Conservation (phyloP, 2,113 vertebrate species). For the Eleginops maclovinus region DNA sequence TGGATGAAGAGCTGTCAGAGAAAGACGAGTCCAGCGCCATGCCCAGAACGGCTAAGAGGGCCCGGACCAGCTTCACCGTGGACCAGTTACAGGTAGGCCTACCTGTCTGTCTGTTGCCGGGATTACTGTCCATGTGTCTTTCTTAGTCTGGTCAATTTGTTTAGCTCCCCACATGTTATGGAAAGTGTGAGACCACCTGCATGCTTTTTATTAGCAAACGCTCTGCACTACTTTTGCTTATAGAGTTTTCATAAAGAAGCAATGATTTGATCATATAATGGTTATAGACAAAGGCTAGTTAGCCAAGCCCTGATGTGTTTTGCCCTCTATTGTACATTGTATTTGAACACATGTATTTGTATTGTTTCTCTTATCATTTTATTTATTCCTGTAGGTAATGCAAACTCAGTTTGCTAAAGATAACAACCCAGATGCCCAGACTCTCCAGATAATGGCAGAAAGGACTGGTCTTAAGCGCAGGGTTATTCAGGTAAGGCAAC, state of each 20-base stretch:
- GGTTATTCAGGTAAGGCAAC: conserved; percentile 75
- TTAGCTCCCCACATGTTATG: no score
- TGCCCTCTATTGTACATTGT: conserved; percentile 25
- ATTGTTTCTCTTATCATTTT: no score
- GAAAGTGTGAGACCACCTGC: background rate
- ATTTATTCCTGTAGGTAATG: conserved; percentile 88
- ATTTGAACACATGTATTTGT: background rate
- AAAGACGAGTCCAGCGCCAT: conserved; percentile 87
- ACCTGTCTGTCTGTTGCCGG: background rate
- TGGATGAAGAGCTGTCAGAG: conserved; percentile 87
- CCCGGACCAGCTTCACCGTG: conserved; percentile 97
- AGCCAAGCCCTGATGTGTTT: background rate
- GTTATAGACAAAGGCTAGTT: no score
- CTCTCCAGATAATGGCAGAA: conserved; percentile 95
- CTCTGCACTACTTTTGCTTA: no score
- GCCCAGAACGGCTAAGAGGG: conserved; percentile 95
- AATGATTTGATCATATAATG: no score
- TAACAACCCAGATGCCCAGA: conserved; percentile 98
- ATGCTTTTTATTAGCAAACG: no score
- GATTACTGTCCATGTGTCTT: background rate
- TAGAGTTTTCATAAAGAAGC: no score
- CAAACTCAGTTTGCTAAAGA: conserved; percentile 98
- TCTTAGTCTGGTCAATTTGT: background rate
- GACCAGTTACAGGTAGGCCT: conserved; percentile 99
- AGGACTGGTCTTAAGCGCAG: conserved; percentile 94